Base-by-base conservation (phyloP, 1,140 invertebrate species). In the Sesamia nonagrioides region DNA sequence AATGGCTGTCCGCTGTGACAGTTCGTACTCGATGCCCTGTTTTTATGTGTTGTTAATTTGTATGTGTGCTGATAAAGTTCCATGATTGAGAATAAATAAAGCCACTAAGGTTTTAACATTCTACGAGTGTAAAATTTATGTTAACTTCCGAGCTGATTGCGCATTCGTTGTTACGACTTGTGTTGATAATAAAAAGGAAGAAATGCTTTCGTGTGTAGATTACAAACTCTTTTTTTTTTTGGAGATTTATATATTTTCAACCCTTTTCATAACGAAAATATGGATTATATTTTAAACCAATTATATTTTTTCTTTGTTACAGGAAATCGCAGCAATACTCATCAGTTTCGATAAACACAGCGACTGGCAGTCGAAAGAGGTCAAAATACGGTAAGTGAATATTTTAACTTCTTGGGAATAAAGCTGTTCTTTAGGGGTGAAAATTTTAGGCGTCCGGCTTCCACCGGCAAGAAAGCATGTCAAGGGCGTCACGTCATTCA, bases 261-360 rank as follows among this genome's bases (percentile, higher is more conserved):
- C 11, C 11, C 7, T 17, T 40, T 11, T 40, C 7, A 11, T 40
- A 37, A 61, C 6, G 11, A 8, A 37, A 56, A 56, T 9, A 21
- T n/a, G 3, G 27, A 3, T 27, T 3, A 27, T 27, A 27, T 3
- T 27, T 27, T 27, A 3, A 27, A 27, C 27, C 3, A 27, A 27
- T 27, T 1, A 27, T 27, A 27, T 27, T 27, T 80, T 84, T 94
- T 86, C 91, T 91, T 96, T 95, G 92, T 97, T 97, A 76, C 96
- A 99, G 98, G 99, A 99, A 97, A 99, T 99, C 94, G 98, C 98
- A 17, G 98, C 98, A 60, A 98, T 99, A 90, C 96, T 99, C 92
- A 99, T 99, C 95, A 99, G 98, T 93, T 99, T 99, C 95, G 98
- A 99, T 94, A 97, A 97, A 89, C 99, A 99, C 95, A 96, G 97